Base-by-base conservation (phyloP, 2,888 invertebrate genomes). In the Limnephilus rhombicus region DNA sequence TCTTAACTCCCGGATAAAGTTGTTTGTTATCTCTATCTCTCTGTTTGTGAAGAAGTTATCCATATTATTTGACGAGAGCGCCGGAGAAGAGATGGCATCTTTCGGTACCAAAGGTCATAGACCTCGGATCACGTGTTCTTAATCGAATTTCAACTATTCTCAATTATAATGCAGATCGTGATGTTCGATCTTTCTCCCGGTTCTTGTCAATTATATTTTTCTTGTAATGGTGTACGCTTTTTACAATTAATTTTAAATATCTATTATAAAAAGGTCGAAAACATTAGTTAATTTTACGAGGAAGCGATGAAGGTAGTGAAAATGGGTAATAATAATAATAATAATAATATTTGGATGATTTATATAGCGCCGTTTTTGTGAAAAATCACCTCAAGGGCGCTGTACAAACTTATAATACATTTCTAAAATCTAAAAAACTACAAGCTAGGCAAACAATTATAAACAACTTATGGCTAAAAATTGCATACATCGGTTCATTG, bases 1-100 rank as follows among this genome's bases (percentile, higher is more conserved):
- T 41, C 34, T 34, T 87, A 53, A 87, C 87, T 87, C 53, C 87
- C 87, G 87, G 87, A 87, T 87, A 87, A 87, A 68, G 87, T 49
- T 45, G 87, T 87, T 87, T 87, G 53, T 53, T 87, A 87, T 87
- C 87, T 87, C 87, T 87, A n/a, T 86, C 82, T 82, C 82, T 82
- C 82, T 82, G 37, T 85, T 85, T 85, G 85, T 85, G 85, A 41
- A 41, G 41, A 85, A 85, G 85, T 85, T 85, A 85, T 34, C 85
- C 85, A 41, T 68, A 68, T 24, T 68, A 68, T 68, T 68, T 68
- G 68, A 68, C 68, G 68, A 68, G 68, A 68, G 68, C 24, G 68
- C 68, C 68, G n/a, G 24, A n/a, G 68, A 68, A 68, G 68, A 24
- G 68, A 24, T 68, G 68, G 68, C 68, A 68, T 68, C 68, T 24